phyloP scores from a whole-genome alignment of 2,113 vertebrate species.

The Tringa solitaria region DNA sequence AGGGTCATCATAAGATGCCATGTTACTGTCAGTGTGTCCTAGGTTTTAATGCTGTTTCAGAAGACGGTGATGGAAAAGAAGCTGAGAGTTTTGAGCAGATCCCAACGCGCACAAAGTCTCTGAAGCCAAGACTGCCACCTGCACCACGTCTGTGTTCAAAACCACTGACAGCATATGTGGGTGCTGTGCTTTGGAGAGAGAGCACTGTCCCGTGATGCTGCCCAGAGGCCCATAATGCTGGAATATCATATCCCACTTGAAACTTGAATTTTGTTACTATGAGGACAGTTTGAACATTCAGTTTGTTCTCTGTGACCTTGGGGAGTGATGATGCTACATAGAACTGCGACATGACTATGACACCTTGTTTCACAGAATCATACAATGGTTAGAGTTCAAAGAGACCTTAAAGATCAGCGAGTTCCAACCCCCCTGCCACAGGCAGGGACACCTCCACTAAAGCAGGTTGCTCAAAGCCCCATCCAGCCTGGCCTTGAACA shows the following conservation, averaged over 20 bases:
- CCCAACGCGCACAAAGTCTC: neutral
- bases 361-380: neutral
- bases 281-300: neutral
- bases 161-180: neutral
- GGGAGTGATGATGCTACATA: neutral
- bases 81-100: neutral
- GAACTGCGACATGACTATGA: neutral
- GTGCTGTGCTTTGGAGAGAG: fast-evolving
- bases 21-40: neutral
- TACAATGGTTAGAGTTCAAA: neutral
- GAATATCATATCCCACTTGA: neutral
- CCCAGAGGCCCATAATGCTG: neutral
- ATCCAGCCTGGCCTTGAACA: neutral
- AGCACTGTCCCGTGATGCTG: fast-evolving
- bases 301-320: neutral
- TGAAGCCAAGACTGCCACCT: neutral
- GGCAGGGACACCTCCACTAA: neutral
- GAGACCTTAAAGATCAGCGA: neutral
- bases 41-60: neutral
- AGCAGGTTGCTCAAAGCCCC: neutral
- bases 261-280: neutral
- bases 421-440: neutral
- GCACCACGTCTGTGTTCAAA: neutral
- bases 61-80: neutral
- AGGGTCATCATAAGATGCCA: neutral